Evolutionary conservation across 1,140 invertebrate genomes (phyloP), one percentile per base, ranked within the genome.

Genomic region (Vanessa tameamea): DNA sequence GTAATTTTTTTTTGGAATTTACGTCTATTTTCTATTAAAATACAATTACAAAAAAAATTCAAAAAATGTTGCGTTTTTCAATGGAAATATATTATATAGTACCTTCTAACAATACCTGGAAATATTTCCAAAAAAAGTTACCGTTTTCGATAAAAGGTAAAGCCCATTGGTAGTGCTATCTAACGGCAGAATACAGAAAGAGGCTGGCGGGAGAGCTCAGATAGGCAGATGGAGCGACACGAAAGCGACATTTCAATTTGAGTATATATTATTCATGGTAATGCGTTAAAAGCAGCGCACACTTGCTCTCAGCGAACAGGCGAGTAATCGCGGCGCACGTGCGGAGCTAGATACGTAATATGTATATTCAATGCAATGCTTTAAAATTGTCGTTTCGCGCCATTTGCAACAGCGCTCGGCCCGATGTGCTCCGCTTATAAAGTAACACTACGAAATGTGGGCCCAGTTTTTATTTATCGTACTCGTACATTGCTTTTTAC

Each of bases 211-310:
- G 75, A 74, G 80, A 74, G 80, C 78, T 75, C 61, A 89, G 88
- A 89, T 85, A 87, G 87, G 84, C 84, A 82, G 83, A 80, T 78
- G 71, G 83, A 88, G 84, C 84, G 87, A 89, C 86, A 77, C 82
- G 88, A 90, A 89, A 90, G 86, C 90, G 90, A 92, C 88, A 92
- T 92, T 92, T 92, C 90, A 92, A 92, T 92, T 91, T 91, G 81
- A 85, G 82, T 82, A 89, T 92, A 91, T 91, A 90, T 91, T 92
- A 92, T 91, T 92, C 91, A 92, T 89, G 89, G 88, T 92, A 92
- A 92, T 91, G 88, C 88, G 88, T 91, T 92, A 91, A 92, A 91
- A 92, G 89, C 90, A 84, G 76, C 82, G 82, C 86, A 85, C 75
- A 87, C 83, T 89, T 83, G 83, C 81, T 85, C 71, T 76, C 82